A percentile compares a stretch with the other conserved stretches of the same genome.
These are phyloP conservation scores for Poecilia gillii DNA, from an alignment of 2,797 vertebrate genomes.

Conservation along the genomic window DNA sequence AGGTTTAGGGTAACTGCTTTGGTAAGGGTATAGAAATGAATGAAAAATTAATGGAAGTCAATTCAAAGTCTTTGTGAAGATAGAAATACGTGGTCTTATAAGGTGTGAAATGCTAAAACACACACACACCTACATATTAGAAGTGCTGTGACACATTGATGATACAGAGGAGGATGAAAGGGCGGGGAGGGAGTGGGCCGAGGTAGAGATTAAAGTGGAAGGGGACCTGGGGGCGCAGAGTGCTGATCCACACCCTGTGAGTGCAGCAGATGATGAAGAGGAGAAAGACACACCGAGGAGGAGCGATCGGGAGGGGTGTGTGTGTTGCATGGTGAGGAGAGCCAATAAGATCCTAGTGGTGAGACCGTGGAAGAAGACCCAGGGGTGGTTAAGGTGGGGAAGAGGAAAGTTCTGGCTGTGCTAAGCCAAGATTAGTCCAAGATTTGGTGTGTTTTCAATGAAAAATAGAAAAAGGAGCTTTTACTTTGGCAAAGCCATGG, in stretches of 20 bases:
- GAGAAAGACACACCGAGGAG: conserved; percentile 1
- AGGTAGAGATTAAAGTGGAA: conserved; percentile 48
- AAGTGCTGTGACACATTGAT: conserved; percentile 21
- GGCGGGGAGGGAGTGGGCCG: conserved; percentile 15
- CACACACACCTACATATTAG: conserved; percentile 15
- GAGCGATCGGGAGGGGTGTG: background rate
- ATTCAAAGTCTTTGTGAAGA: background rate
- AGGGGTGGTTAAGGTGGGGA: background rate
- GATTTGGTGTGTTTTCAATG: background rate
- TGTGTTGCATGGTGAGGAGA: conserved; percentile 19
- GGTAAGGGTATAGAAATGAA: background rate
- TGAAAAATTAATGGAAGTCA: background rate
- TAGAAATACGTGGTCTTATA: background rate
- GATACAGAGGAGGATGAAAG: conserved; percentile 33
- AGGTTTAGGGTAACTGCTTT: background rate
- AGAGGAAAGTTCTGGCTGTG: conserved; percentile 1
- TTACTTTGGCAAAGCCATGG: background rate
- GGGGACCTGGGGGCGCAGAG: conserved; percentile 27
- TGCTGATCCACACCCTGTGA: conserved; percentile 35
- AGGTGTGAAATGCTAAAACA: background rate
- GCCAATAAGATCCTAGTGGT: background rate
- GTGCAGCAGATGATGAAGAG: conserved; percentile 34
- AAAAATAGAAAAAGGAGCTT: background rate
- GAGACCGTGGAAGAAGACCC: background rate
- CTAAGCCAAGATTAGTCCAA: no score